Evolutionary conservation across 2,888 invertebrate genomes (phyloP).

Genomic region (Arge pagana): DNA sequence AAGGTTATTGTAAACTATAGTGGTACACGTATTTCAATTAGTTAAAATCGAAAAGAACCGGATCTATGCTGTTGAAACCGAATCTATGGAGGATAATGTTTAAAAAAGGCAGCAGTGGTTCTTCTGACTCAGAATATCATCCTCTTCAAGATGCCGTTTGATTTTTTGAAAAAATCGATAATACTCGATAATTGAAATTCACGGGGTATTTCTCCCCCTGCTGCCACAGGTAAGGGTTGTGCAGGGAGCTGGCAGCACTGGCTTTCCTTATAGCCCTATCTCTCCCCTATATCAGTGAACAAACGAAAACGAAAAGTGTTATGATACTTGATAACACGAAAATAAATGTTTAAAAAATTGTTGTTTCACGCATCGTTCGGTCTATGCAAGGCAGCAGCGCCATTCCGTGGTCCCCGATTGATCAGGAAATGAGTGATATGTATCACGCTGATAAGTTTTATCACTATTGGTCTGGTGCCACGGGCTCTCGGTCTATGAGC

Average conservation of each 20-base stretch:
- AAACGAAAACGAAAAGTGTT: too few relatives aligned
- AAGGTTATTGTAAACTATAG: not conserved
- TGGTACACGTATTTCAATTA: not conserved
- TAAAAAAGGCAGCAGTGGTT: constrained; percentile 5
- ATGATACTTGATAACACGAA: too few relatives aligned
- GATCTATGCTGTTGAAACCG: not conserved
- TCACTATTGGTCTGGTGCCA: too few relatives aligned
- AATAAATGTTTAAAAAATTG: too few relatives aligned
- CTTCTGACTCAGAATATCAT: not conserved
- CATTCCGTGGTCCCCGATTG: not conserved
- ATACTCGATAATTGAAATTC: not conserved
- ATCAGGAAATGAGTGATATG: not conserved
- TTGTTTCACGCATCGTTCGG: not conserved
- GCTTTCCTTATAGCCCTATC: not conserved
- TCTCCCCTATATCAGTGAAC: not conserved
- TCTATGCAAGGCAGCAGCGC: not conserved
- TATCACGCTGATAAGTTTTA: too few relatives aligned
- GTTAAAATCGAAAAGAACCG: constrained; percentile 3
- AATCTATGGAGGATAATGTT: not conserved
- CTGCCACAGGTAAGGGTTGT: not conserved
- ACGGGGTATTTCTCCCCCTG: not conserved
- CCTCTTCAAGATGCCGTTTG: not conserved
- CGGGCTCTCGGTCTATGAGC: too few relatives aligned
- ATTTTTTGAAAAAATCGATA: constrained; percentile 1
- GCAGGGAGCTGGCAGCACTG: too few relatives aligned